Base-by-base conservation (phyloP, 1,140 invertebrate species). In the Bactericera cockerelli region DNA sequence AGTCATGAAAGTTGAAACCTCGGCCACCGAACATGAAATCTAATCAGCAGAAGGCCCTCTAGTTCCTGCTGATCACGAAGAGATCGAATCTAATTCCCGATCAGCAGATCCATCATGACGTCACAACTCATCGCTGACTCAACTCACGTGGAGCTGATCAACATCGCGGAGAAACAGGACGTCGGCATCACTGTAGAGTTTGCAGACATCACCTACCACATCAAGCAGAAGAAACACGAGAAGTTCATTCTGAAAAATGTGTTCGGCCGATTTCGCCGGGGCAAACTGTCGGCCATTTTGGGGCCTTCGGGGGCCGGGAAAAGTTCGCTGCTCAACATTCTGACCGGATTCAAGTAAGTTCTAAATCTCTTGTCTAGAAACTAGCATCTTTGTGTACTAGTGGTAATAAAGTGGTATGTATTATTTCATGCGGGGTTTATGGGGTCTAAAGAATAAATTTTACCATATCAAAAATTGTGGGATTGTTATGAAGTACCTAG, bases 291-390 rank as follows among this genome's bases (percentile, higher is more conserved):
- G 0, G 87, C 83, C 10, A 89, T 92, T 62, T 75, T 92, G 69
- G 87, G 88, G 1, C 87, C 87, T 10, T 91, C 87, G 0, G 90
- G 90, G 4, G 84, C 89, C 1, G 92, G 91, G 14, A 95, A 95
- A 72, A 89, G 86, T 21, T 91, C 89, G 0, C 70, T 90, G 4
- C 72, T 91, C 2, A 89, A 90, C 66, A 76, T 89, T 62, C 71
- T 90, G n/a, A 85, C 88, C 6, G 87, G 86, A 63, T 90, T 87
- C 70, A 87, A 81, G 87, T 89, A 74, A 75, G 72, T 31, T 31
- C 28, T 31, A 13, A 31, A n/a, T n/a, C n/a, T n/a, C n/a, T n/a
- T n/a, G n/a, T n/a, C n/a, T n/a, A n/a, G n/a, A n/a, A n/a, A n/a
- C n/a, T n/a, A n/a, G n/a, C n/a, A n/a, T n/a, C n/a, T n/a, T n/a